Base-by-base conservation (phyloP, 2,888 invertebrate species). In the Oligia latruncula region DNA sequence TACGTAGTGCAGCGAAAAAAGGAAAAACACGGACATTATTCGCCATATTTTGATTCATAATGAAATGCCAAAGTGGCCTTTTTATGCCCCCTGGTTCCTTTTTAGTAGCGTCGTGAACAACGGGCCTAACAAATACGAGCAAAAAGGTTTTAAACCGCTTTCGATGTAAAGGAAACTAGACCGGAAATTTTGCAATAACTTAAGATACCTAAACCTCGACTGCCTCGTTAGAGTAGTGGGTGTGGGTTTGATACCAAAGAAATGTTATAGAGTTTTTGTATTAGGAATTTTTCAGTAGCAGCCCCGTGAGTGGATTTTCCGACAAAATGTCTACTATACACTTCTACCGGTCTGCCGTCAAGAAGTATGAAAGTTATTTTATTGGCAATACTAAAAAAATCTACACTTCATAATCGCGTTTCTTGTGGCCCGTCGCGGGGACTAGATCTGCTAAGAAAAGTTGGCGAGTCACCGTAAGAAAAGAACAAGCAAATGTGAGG, bases 391-490 rank as follows among this genome's bases (percentile, higher is more conserved):
- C 4, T 2, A 9, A 62, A 62, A 23, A 78, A 52, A 15, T 4
- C 11, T 23, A n/a, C 15, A 0, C 1, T 43, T 20, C 6, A 67
- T 4, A 20, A 2, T 20, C 76, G 81, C 72, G 9, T 3, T n/a
- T 75, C 68, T 68, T 8, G 8, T 88, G 81, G 88, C 91, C 80
- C 78, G 20, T 80, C 82, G 64, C 66, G 64, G 46, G 43, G 35
- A 77, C 80, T 87, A 84, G 77, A 81, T 78, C 62, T 84, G 76
- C 80, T 83, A 81, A 80, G 78, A 67, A 85, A 85, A 88, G 72
- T 80, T 82, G 80, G 74, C 79, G 76, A 88, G 81, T 88, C 86
- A 88, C 81, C 65, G 70, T 60, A 71, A 75, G 74, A 80, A 84
- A 79, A 74, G 86, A 88, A 88, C 74, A 75, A 77, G 74, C 80